phyloP scores from a whole-genome alignment of 2,888 invertebrate genomes.

The Sisyra terminalis region DNA sequence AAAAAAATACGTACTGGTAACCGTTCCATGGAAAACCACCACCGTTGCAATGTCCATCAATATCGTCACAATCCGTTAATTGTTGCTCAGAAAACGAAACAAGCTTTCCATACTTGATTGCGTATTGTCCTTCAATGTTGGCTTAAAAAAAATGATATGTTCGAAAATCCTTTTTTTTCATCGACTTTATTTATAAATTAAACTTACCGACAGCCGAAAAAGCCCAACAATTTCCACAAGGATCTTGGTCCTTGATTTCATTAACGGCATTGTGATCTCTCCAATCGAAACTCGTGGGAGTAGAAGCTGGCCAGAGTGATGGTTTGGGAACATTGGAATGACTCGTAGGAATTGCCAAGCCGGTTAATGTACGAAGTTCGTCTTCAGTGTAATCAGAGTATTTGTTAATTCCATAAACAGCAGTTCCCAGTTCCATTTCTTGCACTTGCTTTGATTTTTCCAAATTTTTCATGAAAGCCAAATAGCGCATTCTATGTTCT shows the following conservation, averaged over 20 bases:
- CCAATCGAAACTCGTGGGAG: constrained; percentile 79
- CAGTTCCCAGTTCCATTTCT: no score
- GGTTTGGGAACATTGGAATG: constrained; percentile 38
- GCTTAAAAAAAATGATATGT: constrained; percentile 19
- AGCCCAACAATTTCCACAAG: constrained; percentile 89
- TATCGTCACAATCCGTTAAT: constrained; percentile 85
- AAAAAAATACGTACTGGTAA: constrained; percentile 48
- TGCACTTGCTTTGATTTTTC: no score
- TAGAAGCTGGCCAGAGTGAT: constrained; percentile 36
- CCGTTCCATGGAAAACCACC: constrained; percentile 66
- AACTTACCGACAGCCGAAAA: constrained; percentile 36
- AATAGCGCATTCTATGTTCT: no score
- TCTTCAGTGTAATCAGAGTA: constrained; percentile 35
- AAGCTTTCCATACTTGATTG: constrained; percentile 58
- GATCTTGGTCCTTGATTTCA: constrained; percentile 76
- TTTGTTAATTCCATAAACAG: no score
- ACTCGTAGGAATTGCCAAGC: constrained; percentile 32
- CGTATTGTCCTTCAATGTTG: constrained; percentile 90
- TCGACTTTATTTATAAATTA: no score
- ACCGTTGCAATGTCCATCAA: constrained; percentile 81
- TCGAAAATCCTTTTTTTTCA: no score
- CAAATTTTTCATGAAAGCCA: no score
- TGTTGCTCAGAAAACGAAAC: constrained; percentile 87
- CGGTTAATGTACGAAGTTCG: constrained; percentile 46
- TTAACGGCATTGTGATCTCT: constrained; percentile 65